Conservation (phyloP, 2,113 vertebrate species). For the Oxyruncus cristatus region DNA sequence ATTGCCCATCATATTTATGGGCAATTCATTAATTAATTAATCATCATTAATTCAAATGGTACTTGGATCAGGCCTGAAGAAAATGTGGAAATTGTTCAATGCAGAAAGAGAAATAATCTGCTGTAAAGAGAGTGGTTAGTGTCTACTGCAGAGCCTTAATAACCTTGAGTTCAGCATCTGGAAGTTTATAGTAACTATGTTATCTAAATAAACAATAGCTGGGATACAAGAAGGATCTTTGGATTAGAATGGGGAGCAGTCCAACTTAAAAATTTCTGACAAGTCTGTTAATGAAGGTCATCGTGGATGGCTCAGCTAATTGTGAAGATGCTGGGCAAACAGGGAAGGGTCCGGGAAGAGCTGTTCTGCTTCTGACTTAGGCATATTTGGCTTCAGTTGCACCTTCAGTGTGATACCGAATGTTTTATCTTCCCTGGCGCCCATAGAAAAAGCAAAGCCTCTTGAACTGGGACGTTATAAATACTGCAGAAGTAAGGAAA, state of each 20-base stretch:
- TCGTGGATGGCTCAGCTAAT: background rate
- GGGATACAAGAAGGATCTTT: background rate
- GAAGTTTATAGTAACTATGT: background rate
- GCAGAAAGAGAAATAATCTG: background rate
- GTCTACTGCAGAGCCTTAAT: background rate
- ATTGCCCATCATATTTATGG: background rate
- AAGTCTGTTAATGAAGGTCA: background rate
- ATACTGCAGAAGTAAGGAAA: constrained; percentile 40
- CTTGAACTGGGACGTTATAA: constrained; percentile 5
- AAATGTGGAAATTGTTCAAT: background rate
- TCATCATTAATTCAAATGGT: background rate
- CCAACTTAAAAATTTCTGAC: background rate
- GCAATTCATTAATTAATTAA: no score
- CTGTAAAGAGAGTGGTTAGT: background rate
- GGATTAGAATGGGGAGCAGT: background rate
- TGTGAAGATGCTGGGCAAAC: background rate
- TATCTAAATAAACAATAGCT: background rate
- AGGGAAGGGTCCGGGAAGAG: background rate
- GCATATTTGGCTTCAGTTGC: background rate
- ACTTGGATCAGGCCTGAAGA: background rate
- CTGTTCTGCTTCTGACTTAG: background rate
- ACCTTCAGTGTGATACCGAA: background rate
- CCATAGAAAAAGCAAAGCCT: background rate
- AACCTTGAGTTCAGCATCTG: background rate
- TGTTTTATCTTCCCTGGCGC: background rate